Conservation (phyloP, 2,888 invertebrate species). For the Furcula furcula region DNA sequence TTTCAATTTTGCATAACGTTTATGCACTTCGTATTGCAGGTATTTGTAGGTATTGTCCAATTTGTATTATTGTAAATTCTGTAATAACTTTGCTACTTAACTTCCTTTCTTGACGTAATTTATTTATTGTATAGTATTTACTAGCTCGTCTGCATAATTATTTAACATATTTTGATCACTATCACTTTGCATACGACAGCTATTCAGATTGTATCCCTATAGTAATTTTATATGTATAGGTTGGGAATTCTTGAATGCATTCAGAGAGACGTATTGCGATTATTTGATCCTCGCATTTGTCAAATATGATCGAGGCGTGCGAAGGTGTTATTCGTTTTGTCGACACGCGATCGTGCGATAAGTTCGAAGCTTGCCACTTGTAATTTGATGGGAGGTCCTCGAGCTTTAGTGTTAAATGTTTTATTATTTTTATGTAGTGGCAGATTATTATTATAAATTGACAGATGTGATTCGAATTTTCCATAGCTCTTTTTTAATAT, state of each 20-base stretch:
- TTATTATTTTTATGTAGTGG: conserved; percentile 23
- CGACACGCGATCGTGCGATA: conserved; percentile 68
- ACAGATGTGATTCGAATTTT: conserved; percentile 5
- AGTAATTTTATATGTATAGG: conserved; percentile 27
- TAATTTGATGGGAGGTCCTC: conserved; percentile 66
- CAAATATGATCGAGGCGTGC: conserved; percentile 63
- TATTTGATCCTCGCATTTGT: conserved; percentile 64
- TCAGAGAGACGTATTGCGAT: conserved; percentile 43
- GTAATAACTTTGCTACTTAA: conserved; percentile 27
- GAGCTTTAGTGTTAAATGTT: conserved; percentile 42
- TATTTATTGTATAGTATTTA: conserved; percentile 41
- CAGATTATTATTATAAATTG: conserved; percentile 18
- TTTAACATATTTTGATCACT: conserved; percentile 49
- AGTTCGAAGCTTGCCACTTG: conserved; percentile 61
- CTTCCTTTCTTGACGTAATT: conserved; percentile 41
- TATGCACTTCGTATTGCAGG: conserved; percentile 30
- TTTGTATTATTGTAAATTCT: conserved; percentile 19
- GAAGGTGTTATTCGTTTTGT: conserved; percentile 68
- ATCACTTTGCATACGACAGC: conserved; percentile 33
- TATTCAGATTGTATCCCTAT: conserved; percentile 38
- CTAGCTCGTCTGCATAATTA: conserved; percentile 43
- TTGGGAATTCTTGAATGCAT: conserved; percentile 29
- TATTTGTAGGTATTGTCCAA: conserved; percentile 19
- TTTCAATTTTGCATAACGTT: conserved; percentile 57
- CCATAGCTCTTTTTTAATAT: background rate